Conservation (phyloP, 2,888 invertebrate species). For the Eulithis prunata region DNA sequence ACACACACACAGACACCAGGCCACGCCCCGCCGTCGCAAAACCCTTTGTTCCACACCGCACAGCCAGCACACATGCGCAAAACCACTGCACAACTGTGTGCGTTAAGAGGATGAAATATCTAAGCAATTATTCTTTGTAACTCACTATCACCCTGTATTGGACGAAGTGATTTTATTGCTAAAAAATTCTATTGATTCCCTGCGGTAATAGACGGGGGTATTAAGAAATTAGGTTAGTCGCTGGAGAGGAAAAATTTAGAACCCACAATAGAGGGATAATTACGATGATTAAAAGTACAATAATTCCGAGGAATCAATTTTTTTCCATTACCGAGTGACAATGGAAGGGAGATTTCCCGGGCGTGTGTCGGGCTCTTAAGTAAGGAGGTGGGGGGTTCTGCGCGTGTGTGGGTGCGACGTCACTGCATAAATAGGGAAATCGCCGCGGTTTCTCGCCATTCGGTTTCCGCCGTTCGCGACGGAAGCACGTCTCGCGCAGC, state of each 20-base stretch:
- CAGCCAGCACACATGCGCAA: slow-evolving; percentile 64
- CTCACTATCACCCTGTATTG: slow-evolving; percentile 57
- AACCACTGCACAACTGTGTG: slow-evolving; percentile 48
- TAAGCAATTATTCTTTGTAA: slow-evolving; percentile 70
- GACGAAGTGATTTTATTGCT: slow-evolving; percentile 58
- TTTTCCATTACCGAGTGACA: slow-evolving; percentile 73
- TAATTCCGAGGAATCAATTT: slow-evolving; percentile 68
- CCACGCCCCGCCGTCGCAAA: slow-evolving; percentile 62
- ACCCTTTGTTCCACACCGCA: slow-evolving; percentile 63
- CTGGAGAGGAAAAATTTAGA: slow-evolving; percentile 42
- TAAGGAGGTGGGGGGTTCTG: slow-evolving; percentile 47
- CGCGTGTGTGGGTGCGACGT: slow-evolving; percentile 48
- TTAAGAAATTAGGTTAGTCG: slow-evolving; percentile 37
- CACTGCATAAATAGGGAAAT: slow-evolving; percentile 61
- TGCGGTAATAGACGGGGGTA: slow-evolving; percentile 22
- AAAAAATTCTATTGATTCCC: slow-evolving; percentile 46
- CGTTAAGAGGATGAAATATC: slow-evolving; percentile 67
- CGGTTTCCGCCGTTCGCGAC: slow-evolving; percentile 64
- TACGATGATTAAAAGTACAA: slow-evolving; percentile 74
- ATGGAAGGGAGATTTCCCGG: slow-evolving; percentile 73
- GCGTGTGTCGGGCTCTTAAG: slow-evolving; percentile 67
- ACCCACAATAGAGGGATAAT: slow-evolving; percentile 71
- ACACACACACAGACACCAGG: slow-evolving; percentile 61
- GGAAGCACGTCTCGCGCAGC: slow-evolving; percentile 57
- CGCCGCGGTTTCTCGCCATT: slow-evolving; percentile 58